These are phyloP conservation scores for pig (Sus scrofa) DNA, from an alignment of 2,113 vertebrate genomes.

Conservation along the genomic window DNA sequence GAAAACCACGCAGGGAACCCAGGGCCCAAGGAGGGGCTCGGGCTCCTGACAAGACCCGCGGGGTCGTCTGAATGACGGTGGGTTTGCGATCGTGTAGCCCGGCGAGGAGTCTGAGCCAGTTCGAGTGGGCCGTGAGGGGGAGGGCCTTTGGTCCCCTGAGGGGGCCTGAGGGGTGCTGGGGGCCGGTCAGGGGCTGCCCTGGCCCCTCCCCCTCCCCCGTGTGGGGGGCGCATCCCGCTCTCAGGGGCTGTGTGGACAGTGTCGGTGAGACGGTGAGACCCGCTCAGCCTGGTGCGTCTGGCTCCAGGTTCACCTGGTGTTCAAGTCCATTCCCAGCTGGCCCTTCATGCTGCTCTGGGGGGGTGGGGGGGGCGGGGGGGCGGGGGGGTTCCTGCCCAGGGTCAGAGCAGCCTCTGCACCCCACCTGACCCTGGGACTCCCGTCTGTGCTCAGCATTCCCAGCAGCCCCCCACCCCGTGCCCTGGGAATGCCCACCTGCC, in stretches of 20 bases:
- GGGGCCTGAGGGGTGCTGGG: background rate
- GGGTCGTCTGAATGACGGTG: background rate
- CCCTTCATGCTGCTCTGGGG: no score
- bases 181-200: no score
- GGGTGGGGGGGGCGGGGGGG: no score
- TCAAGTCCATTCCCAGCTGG: fast-evolving
- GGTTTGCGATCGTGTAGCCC: background rate
- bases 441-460: background rate
- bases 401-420: no score
- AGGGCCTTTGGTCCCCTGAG: background rate
- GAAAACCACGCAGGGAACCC: background rate
- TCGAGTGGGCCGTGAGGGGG: background rate
- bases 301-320: no score
- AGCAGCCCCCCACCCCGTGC: background rate
- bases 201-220: background rate
- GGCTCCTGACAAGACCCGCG: background rate
- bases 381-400: fast-evolving
- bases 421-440: background rate
- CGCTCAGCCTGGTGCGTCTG: no score
- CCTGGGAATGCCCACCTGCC: background rate
- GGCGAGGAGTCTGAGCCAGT: background rate
- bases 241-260: fast-evolving
- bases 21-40: background rate
- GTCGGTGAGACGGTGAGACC: no score
- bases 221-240: no score